These are phyloP conservation scores for Drosophila triauraria DNA, from an alignment of 1,140 invertebrate genomes.

Conservation along the genomic window DNA sequence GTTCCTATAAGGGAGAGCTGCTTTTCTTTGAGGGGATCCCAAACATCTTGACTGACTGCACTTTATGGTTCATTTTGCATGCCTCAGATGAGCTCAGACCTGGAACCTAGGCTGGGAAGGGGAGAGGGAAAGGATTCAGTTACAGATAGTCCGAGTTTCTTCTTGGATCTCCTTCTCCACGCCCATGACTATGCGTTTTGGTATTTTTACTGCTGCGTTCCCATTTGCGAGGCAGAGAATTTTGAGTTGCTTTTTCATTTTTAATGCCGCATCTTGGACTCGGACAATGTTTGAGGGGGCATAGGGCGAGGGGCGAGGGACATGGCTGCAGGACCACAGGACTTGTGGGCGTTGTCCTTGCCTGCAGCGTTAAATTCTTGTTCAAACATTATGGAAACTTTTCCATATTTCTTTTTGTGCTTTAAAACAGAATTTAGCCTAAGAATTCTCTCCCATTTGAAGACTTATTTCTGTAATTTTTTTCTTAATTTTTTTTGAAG, in stretches of 20 bases:
- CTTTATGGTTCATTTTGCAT: slow-evolving; percentile 63
- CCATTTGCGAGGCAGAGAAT: slow-evolving; percentile 58
- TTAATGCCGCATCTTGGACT: slow-evolving; percentile 69
- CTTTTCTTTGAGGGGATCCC: slow-evolving; percentile 7
- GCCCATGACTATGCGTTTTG: slow-evolving; percentile 56
- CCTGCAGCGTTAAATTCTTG: slow-evolving; percentile 77
- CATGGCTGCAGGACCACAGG: no score
- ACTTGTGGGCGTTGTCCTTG: slow-evolving; percentile 61
- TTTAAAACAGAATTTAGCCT: slow-evolving; percentile 42
- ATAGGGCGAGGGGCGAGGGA: neutral
- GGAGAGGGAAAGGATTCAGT: slow-evolving; percentile 12
- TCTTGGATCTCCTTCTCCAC: neutral
- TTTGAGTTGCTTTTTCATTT: slow-evolving; percentile 58
- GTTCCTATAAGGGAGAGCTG: neutral
- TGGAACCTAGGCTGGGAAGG: neutral
- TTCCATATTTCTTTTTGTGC: slow-evolving; percentile 44
- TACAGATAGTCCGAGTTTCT: slow-evolving; percentile 15
- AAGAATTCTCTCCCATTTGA: slow-evolving; percentile 3
- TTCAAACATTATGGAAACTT: slow-evolving; percentile 73
- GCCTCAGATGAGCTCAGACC: slow-evolving; percentile 37
- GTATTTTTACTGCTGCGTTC: slow-evolving; percentile 67
- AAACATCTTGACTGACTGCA: slow-evolving; percentile 55
- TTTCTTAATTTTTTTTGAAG: no score
- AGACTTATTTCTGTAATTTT: no score
- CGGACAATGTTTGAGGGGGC: slow-evolving; percentile 28